phyloP scores from a whole-genome alignment of 2,888 invertebrate species.

The Dascillus cervinus region DNA sequence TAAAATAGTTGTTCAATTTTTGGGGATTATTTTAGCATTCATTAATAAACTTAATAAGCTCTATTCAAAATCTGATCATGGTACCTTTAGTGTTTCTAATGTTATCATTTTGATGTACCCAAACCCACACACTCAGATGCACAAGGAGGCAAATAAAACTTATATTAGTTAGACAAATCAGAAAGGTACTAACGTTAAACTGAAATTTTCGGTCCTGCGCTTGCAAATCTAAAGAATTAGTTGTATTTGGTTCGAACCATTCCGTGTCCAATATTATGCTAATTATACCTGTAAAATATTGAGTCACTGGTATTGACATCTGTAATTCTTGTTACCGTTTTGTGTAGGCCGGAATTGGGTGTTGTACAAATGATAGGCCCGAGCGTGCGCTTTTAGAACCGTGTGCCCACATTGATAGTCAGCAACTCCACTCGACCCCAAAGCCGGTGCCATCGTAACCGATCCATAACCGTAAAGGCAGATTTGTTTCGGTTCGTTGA shows the following conservation, averaged over 20 bases:
- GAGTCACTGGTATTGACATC: too few relatives aligned
- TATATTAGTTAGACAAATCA: too few relatives aligned
- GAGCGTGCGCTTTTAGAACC: constrained; percentile 57
- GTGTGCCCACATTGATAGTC: constrained; percentile 58
- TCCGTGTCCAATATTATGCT: neutral
- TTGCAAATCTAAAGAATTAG: neutral
- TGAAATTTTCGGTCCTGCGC: neutral
- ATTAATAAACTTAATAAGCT: too few relatives aligned
- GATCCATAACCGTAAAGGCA: constrained; percentile 28
- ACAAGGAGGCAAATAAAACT: too few relatives aligned
- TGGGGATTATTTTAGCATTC: too few relatives aligned
- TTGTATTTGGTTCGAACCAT: constrained; percentile 1
- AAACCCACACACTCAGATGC: too few relatives aligned
- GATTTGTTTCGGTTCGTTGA: constrained; percentile 44
- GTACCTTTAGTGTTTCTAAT: too few relatives aligned
- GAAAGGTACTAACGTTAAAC: neutral
- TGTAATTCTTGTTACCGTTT: constrained; percentile 43
- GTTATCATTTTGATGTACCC: too few relatives aligned
- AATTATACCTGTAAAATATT: neutral
- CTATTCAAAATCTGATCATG: too few relatives aligned
- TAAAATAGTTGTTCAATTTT: too few relatives aligned
- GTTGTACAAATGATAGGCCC: constrained; percentile 55
- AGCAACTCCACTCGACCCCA: constrained; percentile 44
- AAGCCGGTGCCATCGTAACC: constrained; percentile 30
- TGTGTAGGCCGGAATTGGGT: constrained; percentile 47